Conservation (phyloP, 2,888 invertebrate genomes). For the Pyralis farinalis region DNA sequence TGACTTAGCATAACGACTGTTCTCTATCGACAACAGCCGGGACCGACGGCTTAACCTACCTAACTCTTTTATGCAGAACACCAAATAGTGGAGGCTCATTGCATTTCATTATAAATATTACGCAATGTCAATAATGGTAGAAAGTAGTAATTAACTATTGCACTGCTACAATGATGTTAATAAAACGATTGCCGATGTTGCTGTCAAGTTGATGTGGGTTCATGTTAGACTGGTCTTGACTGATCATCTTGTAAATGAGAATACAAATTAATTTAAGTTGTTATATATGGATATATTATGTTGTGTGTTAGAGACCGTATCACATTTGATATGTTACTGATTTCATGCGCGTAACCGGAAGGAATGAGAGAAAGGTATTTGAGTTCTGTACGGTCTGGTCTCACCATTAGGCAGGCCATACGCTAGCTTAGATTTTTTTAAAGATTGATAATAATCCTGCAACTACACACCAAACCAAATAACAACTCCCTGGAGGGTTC, state of each 20-base stretch:
- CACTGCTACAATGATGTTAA: constrained; percentile 11
- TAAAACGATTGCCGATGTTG: constrained; percentile 11
- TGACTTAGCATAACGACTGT: too few relatives aligned
- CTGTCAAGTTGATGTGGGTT: constrained; percentile 8
- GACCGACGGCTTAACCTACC: too few relatives aligned
- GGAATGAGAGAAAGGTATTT: too few relatives aligned
- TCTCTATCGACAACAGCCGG: too few relatives aligned
- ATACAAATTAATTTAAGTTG: constrained; percentile 1
- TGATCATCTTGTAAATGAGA: neutral
- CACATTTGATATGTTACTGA: neutral
- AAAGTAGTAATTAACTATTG: constrained; percentile 15
- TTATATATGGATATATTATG: neutral
- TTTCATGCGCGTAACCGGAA: neutral
- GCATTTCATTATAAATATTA: constrained; percentile 6
- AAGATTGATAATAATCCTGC: too few relatives aligned
- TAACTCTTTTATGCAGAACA: too few relatives aligned
- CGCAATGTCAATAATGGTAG: neutral
- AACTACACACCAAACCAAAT: too few relatives aligned
- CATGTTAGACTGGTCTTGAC: constrained; percentile 3
- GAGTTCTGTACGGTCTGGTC: too few relatives aligned
- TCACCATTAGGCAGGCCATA: too few relatives aligned
- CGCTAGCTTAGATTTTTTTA: too few relatives aligned
- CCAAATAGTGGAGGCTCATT: constrained; percentile 9
- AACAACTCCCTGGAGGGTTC: too few relatives aligned
- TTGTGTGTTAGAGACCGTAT: neutral